These are phyloP conservation scores for Furcula furcula DNA, from an alignment of 2,888 invertebrate species.

Conservation along the genomic window DNA sequence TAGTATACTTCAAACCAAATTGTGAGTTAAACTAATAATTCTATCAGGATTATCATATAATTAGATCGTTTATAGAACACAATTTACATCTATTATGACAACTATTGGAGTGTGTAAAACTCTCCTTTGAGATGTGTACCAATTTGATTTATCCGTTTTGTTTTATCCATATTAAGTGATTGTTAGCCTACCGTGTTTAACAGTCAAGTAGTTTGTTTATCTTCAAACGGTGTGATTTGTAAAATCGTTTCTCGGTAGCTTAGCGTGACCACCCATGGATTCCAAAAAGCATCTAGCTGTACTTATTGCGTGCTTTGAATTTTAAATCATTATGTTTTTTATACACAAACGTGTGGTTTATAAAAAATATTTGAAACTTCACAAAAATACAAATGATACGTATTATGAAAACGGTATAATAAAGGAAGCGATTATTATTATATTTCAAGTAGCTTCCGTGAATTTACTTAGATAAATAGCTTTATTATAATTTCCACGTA, in stretches of 20 bases:
- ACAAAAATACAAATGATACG: background rate
- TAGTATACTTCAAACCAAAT: too few species aligned
- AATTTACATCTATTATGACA: too few species aligned
- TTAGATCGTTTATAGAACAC: background rate
- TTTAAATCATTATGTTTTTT: constrained; percentile 9
- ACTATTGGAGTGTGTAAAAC: too few species aligned
- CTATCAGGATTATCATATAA: constrained; percentile 6
- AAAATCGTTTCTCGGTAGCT: constrained; percentile 31
- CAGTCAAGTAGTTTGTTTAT: constrained; percentile 30
- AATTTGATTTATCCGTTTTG: constrained; percentile 7
- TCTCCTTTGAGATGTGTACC: background rate
- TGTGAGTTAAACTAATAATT: constrained; percentile 11
- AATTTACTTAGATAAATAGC: background rate
- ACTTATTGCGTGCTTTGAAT: constrained; percentile 25
- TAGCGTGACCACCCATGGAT: constrained; percentile 30
- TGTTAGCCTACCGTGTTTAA: constrained; percentile 23
- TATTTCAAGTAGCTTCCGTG: background rate
- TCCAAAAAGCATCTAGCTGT: constrained; percentile 16
- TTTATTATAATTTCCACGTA: too few species aligned
- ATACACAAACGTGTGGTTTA: constrained; percentile 5
- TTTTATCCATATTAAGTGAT: constrained; percentile 18
- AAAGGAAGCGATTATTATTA: background rate
- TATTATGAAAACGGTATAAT: background rate
- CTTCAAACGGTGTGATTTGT: constrained; percentile 26
- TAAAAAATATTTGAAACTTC: background rate